Evolutionary conservation across 2,797 vertebrate genomes (phyloP).

Genomic region (Momotus momota): DNA sequence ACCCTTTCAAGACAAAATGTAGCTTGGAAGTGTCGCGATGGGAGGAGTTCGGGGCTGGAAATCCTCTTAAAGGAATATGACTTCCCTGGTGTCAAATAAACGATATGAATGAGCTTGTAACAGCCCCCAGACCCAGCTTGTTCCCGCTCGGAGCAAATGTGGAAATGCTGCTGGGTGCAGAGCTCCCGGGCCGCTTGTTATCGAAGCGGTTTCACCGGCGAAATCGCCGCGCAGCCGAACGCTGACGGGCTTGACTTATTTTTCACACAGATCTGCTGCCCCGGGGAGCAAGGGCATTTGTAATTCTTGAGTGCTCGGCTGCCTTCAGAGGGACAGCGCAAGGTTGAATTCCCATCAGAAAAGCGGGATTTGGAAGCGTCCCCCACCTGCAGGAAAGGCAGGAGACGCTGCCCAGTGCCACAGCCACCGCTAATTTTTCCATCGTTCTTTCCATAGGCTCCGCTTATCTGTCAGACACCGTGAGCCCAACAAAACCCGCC

Average conservation of each 20-base stretch:
- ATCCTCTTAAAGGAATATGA: background rate
- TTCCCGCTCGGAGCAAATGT: background rate
- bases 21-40: slow-evolving; percentile 26
- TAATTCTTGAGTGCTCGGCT: background rate
- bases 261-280: background rate
- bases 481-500: background rate
- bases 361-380: background rate
- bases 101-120: background rate
- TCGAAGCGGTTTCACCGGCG: background rate
- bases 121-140: background rate
- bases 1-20: slow-evolving; percentile 23
- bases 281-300: background rate
- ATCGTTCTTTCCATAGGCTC: rapidly evolving
- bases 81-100: background rate
- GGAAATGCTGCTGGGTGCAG: rapidly evolving
- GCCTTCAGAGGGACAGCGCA: background rate
- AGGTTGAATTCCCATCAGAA: background rate
- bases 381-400: background rate
- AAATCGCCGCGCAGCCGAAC: rapidly evolving
- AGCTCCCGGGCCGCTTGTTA: rapidly evolving
- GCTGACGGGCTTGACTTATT: background rate
- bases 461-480: rapidly evolving
- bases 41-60: slow-evolving; percentile 44
- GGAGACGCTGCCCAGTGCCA: background rate
- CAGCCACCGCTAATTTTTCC: background rate